These are phyloP conservation scores for Clarias batrachus DNA, from an alignment of 2,113 vertebrate species.

Conservation along the genomic window DNA sequence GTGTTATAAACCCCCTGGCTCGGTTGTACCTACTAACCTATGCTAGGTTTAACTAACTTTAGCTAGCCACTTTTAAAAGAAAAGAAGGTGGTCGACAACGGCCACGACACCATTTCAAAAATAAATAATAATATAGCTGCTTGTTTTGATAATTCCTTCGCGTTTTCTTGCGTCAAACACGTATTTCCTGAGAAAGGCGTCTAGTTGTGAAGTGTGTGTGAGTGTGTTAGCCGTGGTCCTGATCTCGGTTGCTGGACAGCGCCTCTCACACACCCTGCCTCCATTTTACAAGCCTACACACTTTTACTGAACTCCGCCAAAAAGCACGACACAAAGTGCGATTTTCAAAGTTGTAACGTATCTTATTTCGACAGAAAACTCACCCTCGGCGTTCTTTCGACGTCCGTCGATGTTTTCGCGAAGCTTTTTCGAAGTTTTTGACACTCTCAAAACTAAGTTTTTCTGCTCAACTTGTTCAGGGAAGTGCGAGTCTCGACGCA, in stretches of 20 bases:
- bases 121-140: background rate
- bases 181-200: background rate
- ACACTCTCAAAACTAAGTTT: slow-evolving; percentile 1
- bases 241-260: slow-evolving; percentile 80
- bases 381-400: slow-evolving; percentile 32
- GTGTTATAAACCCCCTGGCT: background rate
- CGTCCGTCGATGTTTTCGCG: background rate
- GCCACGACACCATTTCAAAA: background rate
- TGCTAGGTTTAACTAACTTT: background rate
- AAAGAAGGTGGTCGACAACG: background rate
- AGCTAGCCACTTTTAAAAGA: slow-evolving; percentile 16
- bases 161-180: slow-evolving; percentile 33
- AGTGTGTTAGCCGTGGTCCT: slow-evolving; percentile 75
- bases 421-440: slow-evolving; percentile 25
- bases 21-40: background rate
- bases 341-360: background rate
- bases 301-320: background rate
- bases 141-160: background rate
- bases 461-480: slow-evolving; percentile 45
- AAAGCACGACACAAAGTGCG: slow-evolving; percentile 30
- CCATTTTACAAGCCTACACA: slow-evolving; percentile 66
- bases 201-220: background rate
- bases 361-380: background rate
- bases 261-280: slow-evolving; percentile 65
- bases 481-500: slow-evolving; percentile 77